Evolutionary conservation across 1,140 invertebrate species (phyloP).

Genomic region (Calycopis cecrops): DNA sequence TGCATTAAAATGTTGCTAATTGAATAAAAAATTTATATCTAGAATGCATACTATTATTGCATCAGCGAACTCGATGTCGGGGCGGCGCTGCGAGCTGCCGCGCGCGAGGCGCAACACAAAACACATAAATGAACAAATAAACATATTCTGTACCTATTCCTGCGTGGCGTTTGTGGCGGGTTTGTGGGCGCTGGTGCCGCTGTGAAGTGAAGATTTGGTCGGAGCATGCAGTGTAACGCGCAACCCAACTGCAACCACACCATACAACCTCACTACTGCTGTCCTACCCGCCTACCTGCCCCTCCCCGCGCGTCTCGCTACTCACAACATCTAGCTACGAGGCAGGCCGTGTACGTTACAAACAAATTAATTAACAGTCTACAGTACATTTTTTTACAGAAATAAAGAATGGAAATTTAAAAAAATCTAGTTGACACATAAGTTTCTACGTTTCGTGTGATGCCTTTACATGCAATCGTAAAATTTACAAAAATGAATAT

Average conservation of each 20-base stretch:
- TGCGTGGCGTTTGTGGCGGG: conserved; percentile 65
- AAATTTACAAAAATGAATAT: conserved; percentile 38
- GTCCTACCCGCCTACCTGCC: conserved; percentile 25
- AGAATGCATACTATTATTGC: conserved; percentile 56
- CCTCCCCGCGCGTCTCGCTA: conserved; percentile 12
- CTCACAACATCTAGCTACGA: conserved; percentile 64
- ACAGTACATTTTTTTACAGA: conserved; percentile 21
- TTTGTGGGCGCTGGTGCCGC: conserved; percentile 67
- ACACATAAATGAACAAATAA: conserved; percentile 68
- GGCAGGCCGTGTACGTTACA: conserved; percentile 46
- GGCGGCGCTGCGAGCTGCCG: conserved; percentile 55
- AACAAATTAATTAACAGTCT: conserved; percentile 58
- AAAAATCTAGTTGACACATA: conserved; percentile 19
- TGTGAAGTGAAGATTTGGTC: conserved; percentile 70
- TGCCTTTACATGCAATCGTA: conserved; percentile 43
- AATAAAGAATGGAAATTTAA: conserved; percentile 17
- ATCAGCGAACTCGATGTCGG: conserved; percentile 48
- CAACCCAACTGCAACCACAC: conserved; percentile 74
- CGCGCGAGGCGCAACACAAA: conserved; percentile 69
- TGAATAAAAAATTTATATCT: conserved; percentile 41
- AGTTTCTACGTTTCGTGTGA: conserved; percentile 23
- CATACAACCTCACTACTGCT: conserved; percentile 65
- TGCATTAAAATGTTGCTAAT: conserved; percentile 73
- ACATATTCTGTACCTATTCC: conserved; percentile 70
- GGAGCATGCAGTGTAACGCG: conserved; percentile 74